These are phyloP conservation scores for Eupithecia subumbrata DNA, from an alignment of 2,888 invertebrate species.

Conservation along the genomic window DNA sequence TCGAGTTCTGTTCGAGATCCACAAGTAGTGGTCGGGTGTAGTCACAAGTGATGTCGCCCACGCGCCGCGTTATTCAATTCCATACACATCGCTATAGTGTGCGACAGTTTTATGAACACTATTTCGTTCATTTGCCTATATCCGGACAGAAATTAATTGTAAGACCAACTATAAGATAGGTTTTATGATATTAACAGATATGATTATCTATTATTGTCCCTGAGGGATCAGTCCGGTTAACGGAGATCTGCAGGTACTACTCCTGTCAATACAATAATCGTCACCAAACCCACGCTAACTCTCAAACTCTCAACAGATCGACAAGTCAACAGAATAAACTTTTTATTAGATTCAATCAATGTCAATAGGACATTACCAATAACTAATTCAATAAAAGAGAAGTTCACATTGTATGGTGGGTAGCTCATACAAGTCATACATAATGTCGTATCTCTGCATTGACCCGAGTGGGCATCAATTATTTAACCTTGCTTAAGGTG, in stretches of 20 bases:
- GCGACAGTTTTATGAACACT: conserved; percentile 31
- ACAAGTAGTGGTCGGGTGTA: conserved; percentile 29
- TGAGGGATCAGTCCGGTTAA: neutral
- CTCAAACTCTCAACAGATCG: neutral
- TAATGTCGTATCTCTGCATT: conserved; percentile 8
- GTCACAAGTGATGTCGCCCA: conserved; percentile 53
- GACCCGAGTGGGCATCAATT: conserved; percentile 67
- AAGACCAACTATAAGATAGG: neutral
- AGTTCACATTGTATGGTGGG: neutral
- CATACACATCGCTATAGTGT: conserved; percentile 52
- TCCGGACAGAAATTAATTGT: neutral
- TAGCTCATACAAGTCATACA: neutral
- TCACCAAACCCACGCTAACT: neutral
- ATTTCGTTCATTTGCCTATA: neutral
- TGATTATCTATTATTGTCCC: neutral
- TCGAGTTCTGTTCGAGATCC: conserved; percentile 22
- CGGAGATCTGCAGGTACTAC: no score
- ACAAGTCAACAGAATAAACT: neutral
- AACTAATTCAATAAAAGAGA: neutral
- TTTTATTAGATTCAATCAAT: neutral
- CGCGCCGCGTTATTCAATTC: conserved; percentile 70
- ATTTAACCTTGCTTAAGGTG: conserved; percentile 82
- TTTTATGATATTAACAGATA: neutral
- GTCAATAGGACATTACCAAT: neutral
- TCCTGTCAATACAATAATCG: neutral